Evolutionary conservation across 1,140 invertebrate genomes (phyloP).

Genomic region (Linepithema humile): DNA sequence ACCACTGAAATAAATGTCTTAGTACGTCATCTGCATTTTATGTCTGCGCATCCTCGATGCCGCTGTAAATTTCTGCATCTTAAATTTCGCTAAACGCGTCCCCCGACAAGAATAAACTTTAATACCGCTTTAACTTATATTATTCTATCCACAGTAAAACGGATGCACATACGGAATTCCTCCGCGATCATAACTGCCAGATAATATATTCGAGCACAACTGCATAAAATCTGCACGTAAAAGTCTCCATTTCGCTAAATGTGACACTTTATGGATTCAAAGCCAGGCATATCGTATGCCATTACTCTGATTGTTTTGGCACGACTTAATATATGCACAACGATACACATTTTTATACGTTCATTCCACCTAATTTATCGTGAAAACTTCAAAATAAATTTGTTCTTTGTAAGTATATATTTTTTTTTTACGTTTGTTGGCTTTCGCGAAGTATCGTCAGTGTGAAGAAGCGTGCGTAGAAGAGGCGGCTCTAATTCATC

Average conservation of each 20-base stretch:
- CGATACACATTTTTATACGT: not conserved
- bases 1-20: not conserved
- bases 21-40: not conserved
- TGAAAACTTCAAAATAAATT: not conserved
- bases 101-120: not conserved
- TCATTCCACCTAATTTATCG: not conserved
- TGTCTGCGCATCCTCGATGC: not conserved
- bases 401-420: not conserved
- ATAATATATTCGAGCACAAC: not conserved
- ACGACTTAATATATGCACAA: not conserved
- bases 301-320: not conserved
- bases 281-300: not conserved
- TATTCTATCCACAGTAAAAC: conserved; percentile 6
- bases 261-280: not conserved
- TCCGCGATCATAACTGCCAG: not conserved
- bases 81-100: not conserved
- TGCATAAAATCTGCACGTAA: conserved; percentile 31
- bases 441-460: not conserved
- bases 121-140: conserved; percentile 7
- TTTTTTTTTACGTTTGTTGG: not conserved
- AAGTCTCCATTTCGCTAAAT: not conserved
- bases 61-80: not conserved
- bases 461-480: not conserved
- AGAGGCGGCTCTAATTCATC: not conserved
- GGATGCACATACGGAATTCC: not conserved